phyloP scores from a whole-genome alignment of 1,140 invertebrate species.

The Drosophila sproati region DNA sequence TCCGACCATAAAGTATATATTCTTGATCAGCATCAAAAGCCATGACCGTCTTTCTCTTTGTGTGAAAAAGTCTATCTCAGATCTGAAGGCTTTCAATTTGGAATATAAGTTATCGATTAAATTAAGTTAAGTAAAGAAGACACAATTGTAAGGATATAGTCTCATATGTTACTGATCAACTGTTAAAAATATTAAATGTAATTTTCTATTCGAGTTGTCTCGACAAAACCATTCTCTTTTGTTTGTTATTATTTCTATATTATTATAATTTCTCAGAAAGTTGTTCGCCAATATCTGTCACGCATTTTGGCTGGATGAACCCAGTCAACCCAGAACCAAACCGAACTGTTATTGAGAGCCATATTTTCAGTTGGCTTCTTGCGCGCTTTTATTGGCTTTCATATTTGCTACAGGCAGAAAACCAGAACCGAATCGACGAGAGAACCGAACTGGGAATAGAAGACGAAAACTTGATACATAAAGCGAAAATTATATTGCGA shows the following conservation, averaged over 20 bases:
- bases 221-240: too few relatives aligned
- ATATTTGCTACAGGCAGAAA: slow-evolving; percentile 66
- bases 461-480: slow-evolving; percentile 53
- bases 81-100: too few relatives aligned
- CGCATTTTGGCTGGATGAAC: slow-evolving; percentile 35
- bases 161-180: too few relatives aligned
- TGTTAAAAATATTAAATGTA: not conserved
- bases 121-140: too few relatives aligned
- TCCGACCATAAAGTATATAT: too few relatives aligned
- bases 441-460: not conserved
- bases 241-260: not conserved
- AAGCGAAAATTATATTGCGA: slow-evolving; percentile 52
- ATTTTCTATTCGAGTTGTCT: not conserved
- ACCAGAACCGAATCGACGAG: not conserved
- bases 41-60: too few relatives aligned
- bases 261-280: slow-evolving; percentile 1
- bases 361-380: slow-evolving; percentile 48
- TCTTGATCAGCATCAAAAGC: too few relatives aligned
- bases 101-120: too few relatives aligned
- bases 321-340: not conserved
- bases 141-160: too few relatives aligned
- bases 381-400: slow-evolving; percentile 75
- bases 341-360: slow-evolving; percentile 1
- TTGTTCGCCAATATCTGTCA: slow-evolving; percentile 47
- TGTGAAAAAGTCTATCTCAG: too few relatives aligned